Evolutionary conservation across 2,797 vertebrate species (phyloP).

Genomic region (Chaetophractus vellerosus): DNA sequence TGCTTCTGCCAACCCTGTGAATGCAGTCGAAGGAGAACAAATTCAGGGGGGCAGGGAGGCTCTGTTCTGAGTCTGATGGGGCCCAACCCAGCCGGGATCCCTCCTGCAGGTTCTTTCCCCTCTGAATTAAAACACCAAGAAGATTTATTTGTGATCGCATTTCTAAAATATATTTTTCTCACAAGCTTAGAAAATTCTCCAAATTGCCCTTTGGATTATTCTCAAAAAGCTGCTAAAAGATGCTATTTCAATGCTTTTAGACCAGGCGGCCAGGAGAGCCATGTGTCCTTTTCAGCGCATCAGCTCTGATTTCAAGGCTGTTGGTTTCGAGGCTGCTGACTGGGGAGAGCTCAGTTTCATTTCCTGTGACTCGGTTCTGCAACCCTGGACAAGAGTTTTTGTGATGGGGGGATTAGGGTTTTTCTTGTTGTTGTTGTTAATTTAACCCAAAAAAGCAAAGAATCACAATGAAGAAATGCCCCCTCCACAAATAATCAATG

Average conservation of each 20-base stretch:
- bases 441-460: constrained; percentile 48
- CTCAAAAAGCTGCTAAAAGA: background rate
- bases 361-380: background rate
- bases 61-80: background rate
- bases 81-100: background rate
- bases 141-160: background rate
- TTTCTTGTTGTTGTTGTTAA: background rate
- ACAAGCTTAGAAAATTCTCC: constrained; percentile 13
- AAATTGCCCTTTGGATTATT: constrained; percentile 23
- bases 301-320: background rate
- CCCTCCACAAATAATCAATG: constrained; percentile 80
- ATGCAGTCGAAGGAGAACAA: background rate
- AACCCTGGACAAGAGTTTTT: background rate
- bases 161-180: constrained; percentile 17
- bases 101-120: background rate
- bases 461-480: constrained; percentile 81
- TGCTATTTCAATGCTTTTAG: background rate
- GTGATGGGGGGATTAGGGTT: background rate
- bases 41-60: background rate
- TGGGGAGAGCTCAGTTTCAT: background rate
- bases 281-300: background rate
- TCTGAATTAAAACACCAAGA: constrained; percentile 37
- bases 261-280: background rate
- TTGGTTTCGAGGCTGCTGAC: background rate
- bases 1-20: background rate